Evolutionary conservation across 2,113 vertebrate genomes (phyloP), one percentile per base, ranked within the genome.

Genomic region (Scatophagus argus): DNA sequence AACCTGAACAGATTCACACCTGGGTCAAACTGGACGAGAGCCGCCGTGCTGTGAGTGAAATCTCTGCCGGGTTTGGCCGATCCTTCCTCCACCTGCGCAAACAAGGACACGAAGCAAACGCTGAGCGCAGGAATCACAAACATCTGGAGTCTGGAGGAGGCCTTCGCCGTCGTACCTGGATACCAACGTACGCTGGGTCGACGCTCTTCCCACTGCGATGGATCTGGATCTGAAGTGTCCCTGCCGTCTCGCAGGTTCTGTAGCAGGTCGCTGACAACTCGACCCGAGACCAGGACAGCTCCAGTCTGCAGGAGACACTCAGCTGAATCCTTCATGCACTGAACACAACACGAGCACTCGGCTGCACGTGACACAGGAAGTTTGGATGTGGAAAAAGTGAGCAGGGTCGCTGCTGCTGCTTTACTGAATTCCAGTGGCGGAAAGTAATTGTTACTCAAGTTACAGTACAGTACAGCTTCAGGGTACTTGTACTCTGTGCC

Each of bases 1-100:
- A 36, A 59, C 29, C 52, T n/a, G 56, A 62, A 43, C 34, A 55
- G 44, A 27, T 46, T 49, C 84, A 10, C 32, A 96, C 92, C 95
- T 90, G 93, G 91, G 88, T 95, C 94, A 43, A 96, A 95, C 90
- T 95, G 94, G 71, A 95, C 85, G 21, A 93, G 91, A 25, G 27
- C 70, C 1, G 82, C 87, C 1, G 83, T 79, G 85, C 92, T 94
- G 89, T 92, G 93, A 6, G 88, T 94, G 81, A 96, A 95, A 32
- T 95, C 94, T 70, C 73, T 88, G 46, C 89, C 92, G 3, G 58
- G 55, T 94, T 89, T 90, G 52, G 93, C 91, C 1, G 91, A 92
- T 52, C 92, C 91, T 36, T 95, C 94, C 61, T 88, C 82, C 65
- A 92, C 93, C 94, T 96, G 87, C 43, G 46, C 21, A 23, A 81